A percentile compares a stretch with the other conserved stretches of the same genome.
Conservation (phyloP, 2,113 vertebrate species). For the Microtus ochrogaster region DNA sequence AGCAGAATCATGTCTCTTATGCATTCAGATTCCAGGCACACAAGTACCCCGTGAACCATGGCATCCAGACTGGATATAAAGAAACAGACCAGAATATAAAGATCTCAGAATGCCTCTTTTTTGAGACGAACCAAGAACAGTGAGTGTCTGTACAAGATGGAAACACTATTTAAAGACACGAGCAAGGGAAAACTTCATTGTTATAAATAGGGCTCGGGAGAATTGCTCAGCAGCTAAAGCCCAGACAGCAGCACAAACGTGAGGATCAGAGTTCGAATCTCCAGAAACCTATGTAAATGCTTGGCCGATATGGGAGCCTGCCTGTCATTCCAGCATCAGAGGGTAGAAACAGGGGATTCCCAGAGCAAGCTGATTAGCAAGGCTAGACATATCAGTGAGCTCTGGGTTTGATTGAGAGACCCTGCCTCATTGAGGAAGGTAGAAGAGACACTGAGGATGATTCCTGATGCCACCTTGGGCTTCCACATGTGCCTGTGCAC, state of each 20-base stretch:
- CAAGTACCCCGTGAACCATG: not conserved
- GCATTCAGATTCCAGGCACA: not conserved
- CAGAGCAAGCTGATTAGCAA: not conserved
- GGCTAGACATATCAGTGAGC: not conserved
- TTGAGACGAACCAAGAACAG: not conserved
- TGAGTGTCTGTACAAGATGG: not conserved
- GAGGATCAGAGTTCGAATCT: not conserved
- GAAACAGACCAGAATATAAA: not conserved
- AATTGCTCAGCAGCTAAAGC: not conserved
- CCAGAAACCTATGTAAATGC: not conserved
- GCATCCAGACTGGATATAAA: not conserved
- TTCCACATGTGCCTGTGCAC: not conserved
- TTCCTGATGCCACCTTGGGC: not conserved
- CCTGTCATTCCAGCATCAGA: not conserved
- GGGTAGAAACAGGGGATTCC: not conserved
- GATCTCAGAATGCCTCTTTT: not conserved
- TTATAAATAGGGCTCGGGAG: not conserved
- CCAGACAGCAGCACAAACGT: not conserved
- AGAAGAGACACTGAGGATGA: not conserved
- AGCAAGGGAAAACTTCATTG: not conserved
- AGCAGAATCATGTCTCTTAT: not conserved
- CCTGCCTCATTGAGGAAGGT: not conserved
- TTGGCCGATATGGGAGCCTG: not conserved
- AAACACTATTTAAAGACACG: not conserved
- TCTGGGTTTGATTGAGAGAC: not conserved